Conservation (phyloP, 2,113 vertebrate species). For the Benitochromis conjunctus region DNA sequence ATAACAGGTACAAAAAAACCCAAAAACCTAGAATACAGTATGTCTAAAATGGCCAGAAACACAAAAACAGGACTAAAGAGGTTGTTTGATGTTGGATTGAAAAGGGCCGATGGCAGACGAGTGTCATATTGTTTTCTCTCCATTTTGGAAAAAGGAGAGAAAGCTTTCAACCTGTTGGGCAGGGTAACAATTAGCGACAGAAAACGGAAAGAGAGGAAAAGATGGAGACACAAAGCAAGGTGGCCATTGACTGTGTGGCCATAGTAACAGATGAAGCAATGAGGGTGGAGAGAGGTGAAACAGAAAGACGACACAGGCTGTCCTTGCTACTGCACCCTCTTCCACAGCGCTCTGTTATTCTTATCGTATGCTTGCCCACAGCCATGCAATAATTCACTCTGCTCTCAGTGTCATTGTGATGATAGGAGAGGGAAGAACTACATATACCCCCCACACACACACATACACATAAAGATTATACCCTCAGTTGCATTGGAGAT, state of each 20-base stretch:
- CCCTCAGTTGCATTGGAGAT: conserved; percentile 17
- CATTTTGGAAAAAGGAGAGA: not conserved
- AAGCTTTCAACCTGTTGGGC: conserved; percentile 17
- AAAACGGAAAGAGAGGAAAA: not conserved
- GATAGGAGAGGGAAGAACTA: not conserved
- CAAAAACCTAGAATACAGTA: not conserved
- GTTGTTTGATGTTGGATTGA: conserved; percentile 3
- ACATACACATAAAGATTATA: not conserved
- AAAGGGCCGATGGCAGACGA: not conserved
- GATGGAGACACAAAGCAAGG: not conserved
- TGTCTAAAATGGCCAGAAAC: conserved; percentile 8
- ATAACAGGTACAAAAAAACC: not conserved
- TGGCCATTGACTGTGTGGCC: not conserved
- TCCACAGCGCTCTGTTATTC: conserved; percentile 20
- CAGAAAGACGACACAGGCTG: not conserved
- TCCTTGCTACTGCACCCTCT: conserved; percentile 24
- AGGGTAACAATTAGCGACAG: not conserved
- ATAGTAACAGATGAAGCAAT: conserved; percentile 27
- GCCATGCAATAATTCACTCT: conserved; percentile 41
- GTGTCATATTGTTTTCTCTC: conserved; percentile 24
- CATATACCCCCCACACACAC: not conserved
- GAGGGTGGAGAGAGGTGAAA: conserved; percentile 12
- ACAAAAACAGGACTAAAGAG: not conserved
- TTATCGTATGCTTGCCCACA: conserved; percentile 28
- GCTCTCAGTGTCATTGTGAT: conserved; percentile 24